phyloP scores from a whole-genome alignment of 2,797 vertebrate species.

The Onychomys arenicola region DNA sequence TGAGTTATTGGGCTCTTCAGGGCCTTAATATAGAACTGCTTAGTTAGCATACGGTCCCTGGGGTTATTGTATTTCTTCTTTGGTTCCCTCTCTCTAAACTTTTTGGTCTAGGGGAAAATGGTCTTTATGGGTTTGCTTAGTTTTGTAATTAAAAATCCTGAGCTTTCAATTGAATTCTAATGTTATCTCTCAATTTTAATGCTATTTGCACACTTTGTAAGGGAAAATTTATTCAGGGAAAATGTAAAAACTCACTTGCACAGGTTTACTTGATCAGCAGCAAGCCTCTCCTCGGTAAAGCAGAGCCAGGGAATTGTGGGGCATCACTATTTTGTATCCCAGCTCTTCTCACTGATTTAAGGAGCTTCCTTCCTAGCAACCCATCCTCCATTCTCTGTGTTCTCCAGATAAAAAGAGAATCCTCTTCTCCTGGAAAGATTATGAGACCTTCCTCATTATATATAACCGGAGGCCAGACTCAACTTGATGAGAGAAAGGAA shows the following conservation, averaged over 20 bases:
- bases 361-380: neutral
- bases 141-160: neutral
- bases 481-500: slow-evolving; percentile 58
- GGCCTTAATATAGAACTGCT: slow-evolving; percentile 17
- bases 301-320: neutral
- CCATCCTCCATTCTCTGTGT: neutral
- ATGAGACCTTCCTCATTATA: slow-evolving; percentile 41
- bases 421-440: slow-evolving; percentile 14
- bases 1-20: neutral
- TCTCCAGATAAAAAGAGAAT: slow-evolving; percentile 71
- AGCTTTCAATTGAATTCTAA: neutral
- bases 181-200: neutral
- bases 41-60: neutral
- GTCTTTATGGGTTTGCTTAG: neutral
- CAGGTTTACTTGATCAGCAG: neutral
- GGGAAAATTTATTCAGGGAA: neutral
- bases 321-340: neutral
- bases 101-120: neutral
- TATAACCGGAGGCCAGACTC: slow-evolving; percentile 6
- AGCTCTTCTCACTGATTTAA: neutral
- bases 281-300: neutral
- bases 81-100: neutral
- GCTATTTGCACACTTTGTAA: neutral
- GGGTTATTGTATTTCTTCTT: neutral
- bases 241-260: neutral